Conservation (phyloP, 2,888 invertebrate species). For the Drosophila formosana region DNA sequence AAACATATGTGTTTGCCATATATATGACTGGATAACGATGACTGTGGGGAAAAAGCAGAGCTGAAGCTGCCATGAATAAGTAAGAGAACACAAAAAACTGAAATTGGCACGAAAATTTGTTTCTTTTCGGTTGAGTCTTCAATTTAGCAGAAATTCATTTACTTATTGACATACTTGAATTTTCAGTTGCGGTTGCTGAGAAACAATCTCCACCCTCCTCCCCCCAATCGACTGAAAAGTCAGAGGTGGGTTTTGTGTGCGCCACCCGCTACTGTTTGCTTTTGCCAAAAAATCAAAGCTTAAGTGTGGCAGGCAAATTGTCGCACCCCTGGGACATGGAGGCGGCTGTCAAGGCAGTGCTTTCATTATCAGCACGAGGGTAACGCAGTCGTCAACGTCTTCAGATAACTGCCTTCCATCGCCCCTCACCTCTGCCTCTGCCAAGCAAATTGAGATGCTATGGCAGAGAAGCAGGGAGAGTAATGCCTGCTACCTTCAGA, state of each 20-base stretch:
- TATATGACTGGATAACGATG: constrained; percentile 2
- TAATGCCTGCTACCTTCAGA: constrained; percentile 32
- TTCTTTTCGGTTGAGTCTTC: constrained; percentile 18
- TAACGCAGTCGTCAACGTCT: constrained; percentile 44
- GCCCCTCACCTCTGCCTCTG: constrained; percentile 13
- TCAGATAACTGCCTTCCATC: constrained; percentile 42
- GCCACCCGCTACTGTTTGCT: constrained; percentile 21
- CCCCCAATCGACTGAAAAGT: constrained; percentile 2
- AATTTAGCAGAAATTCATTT: constrained; percentile 65
- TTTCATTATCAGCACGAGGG: constrained; percentile 65
- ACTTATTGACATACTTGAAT: constrained; percentile 64
- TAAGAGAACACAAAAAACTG: constrained; percentile 7
- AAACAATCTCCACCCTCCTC: constrained; percentile 20
- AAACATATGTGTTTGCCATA: background rate
- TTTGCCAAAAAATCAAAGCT: constrained; percentile 57
- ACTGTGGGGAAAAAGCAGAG: background rate
- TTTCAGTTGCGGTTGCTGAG: constrained; percentile 42
- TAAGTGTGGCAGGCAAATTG: constrained; percentile 51
- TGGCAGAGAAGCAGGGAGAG: constrained; percentile 50
- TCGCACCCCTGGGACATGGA: constrained; percentile 58
- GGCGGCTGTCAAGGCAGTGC: constrained; percentile 46
- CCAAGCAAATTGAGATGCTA: constrained; percentile 71
- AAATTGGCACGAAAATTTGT: constrained; percentile 23
- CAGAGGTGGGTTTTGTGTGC: constrained; percentile 4
- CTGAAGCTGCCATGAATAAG: constrained; percentile 15